phyloP scores from a whole-genome alignment of 2,888 invertebrate species.

The Pilophorus perplexus region DNA sequence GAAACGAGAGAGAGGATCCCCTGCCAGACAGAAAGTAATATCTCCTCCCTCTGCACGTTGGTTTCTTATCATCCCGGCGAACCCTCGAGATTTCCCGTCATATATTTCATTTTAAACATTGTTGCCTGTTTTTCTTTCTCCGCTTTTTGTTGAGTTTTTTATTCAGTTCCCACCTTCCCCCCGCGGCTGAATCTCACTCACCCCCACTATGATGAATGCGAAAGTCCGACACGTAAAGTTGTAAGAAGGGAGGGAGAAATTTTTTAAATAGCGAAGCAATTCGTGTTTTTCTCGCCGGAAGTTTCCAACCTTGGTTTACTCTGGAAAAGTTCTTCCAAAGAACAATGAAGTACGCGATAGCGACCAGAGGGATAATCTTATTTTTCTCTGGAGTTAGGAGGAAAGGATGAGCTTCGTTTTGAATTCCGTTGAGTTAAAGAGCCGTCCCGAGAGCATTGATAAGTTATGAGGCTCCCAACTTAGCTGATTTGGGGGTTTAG shows the following conservation, averaged over 20 bases:
- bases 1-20: background rate
- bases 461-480: too few species aligned
- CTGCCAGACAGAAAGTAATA: slow-evolving; percentile 20
- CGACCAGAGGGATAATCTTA: too few species aligned
- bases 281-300: background rate
- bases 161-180: background rate
- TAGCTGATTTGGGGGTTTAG: too few species aligned
- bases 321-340: too few species aligned
- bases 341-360: too few species aligned
- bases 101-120: slow-evolving; percentile 20
- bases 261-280: too few species aligned
- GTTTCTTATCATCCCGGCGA: background rate
- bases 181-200: background rate
- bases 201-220: background rate
- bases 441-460: too few species aligned
- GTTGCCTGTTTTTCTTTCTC: slow-evolving; percentile 6
- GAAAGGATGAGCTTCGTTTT: too few species aligned
- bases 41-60: background rate
- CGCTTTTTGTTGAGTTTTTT: background rate
- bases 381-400: too few species aligned
- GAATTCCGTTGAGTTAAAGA: too few species aligned
- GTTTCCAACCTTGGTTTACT: too few species aligned
- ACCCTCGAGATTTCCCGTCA: slow-evolving; percentile 16
- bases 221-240: background rate
- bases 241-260: too few species aligned